These are phyloP conservation scores for Meloidogyne exigua DNA, from an alignment of 1,140 invertebrate genomes.

Conservation along the genomic window DNA sequence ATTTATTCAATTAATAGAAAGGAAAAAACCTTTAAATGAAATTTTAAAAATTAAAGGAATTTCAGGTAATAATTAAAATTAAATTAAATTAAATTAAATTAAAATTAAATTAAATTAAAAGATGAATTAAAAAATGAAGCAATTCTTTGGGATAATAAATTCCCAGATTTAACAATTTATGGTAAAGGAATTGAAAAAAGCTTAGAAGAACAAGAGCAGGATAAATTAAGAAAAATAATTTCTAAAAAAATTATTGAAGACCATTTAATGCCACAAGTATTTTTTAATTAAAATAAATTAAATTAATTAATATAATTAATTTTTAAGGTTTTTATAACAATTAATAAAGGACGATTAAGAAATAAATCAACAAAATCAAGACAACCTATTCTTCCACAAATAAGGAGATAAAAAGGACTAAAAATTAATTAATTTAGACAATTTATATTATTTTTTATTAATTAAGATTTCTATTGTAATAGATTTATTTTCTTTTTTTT, in stretches of 20 bases:
- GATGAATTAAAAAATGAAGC: constrained; percentile 4
- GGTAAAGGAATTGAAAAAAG: neutral
- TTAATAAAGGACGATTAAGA: too few relatives aligned
- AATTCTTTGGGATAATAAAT: neutral
- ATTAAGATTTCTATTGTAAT: too few relatives aligned
- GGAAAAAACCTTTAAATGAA: neutral
- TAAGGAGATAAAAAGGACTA: too few relatives aligned
- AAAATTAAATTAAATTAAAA: neutral
- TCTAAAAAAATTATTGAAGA: constrained; percentile 2
- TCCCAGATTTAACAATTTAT: neutral
- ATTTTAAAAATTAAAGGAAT: neutral
- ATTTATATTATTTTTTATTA: too few relatives aligned
- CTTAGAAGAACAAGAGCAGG: neutral
- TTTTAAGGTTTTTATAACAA: too few relatives aligned
- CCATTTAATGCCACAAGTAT: neutral
- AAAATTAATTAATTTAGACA: too few relatives aligned
- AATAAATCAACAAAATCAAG: too few relatives aligned
- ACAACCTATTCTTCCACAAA: too few relatives aligned
- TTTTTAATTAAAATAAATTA: neutral
- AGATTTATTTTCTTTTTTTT: too few relatives aligned
- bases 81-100: neutral
- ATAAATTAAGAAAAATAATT: constrained; percentile 3
- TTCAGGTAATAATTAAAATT: neutral
- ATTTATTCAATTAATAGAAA: neutral
- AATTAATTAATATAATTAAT: too few relatives aligned